These are phyloP conservation scores for Cyclina sinensis DNA, from an alignment of 1,140 invertebrate genomes.

Conservation along the genomic window DNA sequence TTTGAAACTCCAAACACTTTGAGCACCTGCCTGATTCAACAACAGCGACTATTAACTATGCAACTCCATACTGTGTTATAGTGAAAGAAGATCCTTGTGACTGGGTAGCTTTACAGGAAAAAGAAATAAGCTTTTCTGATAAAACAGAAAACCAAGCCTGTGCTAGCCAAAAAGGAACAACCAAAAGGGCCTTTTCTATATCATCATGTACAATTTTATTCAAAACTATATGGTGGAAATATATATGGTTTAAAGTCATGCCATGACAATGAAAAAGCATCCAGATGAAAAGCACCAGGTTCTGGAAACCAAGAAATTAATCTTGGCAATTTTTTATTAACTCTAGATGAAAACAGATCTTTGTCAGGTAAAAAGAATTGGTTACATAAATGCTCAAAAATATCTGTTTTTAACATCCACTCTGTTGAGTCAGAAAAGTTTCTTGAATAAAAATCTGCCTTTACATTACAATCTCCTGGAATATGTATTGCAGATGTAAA, in stretches of 20 bases:
- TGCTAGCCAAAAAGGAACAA: conserved; percentile 61
- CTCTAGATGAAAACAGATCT: conserved; percentile 72
- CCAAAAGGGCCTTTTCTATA: conserved; percentile 48
- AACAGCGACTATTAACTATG: no score
- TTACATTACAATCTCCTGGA: conserved; percentile 41
- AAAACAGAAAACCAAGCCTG: conserved; percentile 60
- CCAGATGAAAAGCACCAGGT: conserved; percentile 58
- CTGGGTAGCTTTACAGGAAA: conserved; percentile 49
- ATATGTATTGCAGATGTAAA: conserved; percentile 43
- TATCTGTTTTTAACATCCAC: conserved; percentile 43
- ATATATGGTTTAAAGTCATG: conserved; percentile 35
- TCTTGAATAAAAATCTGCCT: conserved; percentile 62
- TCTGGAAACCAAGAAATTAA: conserved; percentile 73
- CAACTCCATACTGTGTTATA: conserved; percentile 17
- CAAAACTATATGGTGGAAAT: conserved; percentile 68
- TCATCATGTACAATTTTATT: conserved; percentile 66
- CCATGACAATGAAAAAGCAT: conserved; percentile 69
- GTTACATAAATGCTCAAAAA: conserved; percentile 54
- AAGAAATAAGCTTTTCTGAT: conserved; percentile 36
- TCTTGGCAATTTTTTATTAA: conserved; percentile 62
- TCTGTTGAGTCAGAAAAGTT: conserved; percentile 53
- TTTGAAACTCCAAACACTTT: no score
- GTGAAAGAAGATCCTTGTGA: conserved; percentile 43
- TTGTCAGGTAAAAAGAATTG: conserved; percentile 49
- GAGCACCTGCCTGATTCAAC: no score